These are phyloP conservation scores for Halcyon senegalensis DNA, from an alignment of 2,113 vertebrate species.

Conservation along the genomic window DNA sequence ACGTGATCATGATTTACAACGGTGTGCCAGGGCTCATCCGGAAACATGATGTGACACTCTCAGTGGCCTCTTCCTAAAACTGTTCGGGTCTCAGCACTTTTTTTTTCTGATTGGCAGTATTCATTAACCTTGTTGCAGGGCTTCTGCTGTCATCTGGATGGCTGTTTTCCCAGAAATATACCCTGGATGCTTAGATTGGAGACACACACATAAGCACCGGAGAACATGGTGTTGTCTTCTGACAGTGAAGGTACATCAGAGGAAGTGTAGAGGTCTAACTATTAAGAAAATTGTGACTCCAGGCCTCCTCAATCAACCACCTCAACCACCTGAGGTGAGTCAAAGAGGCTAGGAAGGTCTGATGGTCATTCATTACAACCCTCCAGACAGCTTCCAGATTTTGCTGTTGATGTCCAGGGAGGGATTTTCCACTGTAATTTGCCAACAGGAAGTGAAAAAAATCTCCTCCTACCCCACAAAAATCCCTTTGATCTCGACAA, in stretches of 20 bases:
- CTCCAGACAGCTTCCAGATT: background rate
- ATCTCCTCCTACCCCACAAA: background rate
- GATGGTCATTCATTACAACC: background rate
- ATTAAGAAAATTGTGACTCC: background rate
- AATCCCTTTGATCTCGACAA: constrained; percentile 27
- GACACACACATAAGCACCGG: background rate
- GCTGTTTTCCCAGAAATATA: background rate
- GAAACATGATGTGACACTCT: background rate
- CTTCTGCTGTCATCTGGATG: accelerated
- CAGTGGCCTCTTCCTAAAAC: background rate
- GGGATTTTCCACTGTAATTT: background rate
- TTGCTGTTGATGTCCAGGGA: background rate
- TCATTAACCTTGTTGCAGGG: background rate
- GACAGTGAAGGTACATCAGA: accelerated
- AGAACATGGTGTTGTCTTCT: background rate
- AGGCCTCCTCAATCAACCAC: background rate
- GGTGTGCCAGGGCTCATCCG: background rate
- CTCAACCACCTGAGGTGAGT: background rate
- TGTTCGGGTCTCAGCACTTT: background rate
- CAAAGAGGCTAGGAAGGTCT: background rate
- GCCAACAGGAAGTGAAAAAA: background rate
- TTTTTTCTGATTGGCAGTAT: background rate
- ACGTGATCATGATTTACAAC: accelerated
- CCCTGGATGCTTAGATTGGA: background rate
- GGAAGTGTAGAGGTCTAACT: background rate